Base-by-base conservation (phyloP, 2,888 invertebrate genomes). In the Dryomyza anilis region DNA sequence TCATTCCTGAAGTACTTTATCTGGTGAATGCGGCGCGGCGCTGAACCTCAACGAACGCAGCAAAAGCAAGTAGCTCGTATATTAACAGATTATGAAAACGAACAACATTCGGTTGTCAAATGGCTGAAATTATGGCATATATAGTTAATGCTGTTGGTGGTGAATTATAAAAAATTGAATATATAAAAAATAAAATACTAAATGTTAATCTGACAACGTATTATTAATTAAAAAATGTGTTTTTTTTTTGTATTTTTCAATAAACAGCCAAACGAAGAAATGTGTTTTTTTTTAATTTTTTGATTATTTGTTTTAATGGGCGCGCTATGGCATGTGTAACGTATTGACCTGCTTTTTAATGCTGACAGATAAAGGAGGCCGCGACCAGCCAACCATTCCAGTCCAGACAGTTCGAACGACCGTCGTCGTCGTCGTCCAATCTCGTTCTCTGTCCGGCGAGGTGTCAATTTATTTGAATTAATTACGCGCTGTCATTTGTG, bases 1-100 rank as follows among this genome's bases (percentile, higher is more conserved):
- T 79, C 80, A 79, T 79, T 77, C 74, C 76, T 74, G 78, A 76
- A 66, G 66, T 70, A n/a, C 19, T 19, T n/a, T 58, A 16, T 43
- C 16, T 21, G 19, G 43, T 23, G 36, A 36, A 56, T 21, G 39
- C 39, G 39, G 7, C 23, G 56, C 36, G 56, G 21, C 25, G 39
- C n/a, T n/a, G n/a, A n/a, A n/a, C n/a, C n/a, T n/a, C n/a, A n/a
- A n/a, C n/a, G n/a, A n/a, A n/a, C n/a, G n/a, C n/a, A n/a, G n/a
- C n/a, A n/a, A n/a, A n/a, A n/a, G n/a, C n/a, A n/a, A n/a, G 36
- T 56, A 56, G 43, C 39, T 43, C 57, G 27, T 57, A 57, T 43
- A 14, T 57, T 43, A 57, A 39, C 43, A 39, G 57, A 57, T 57
- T 70, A 74, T 76, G 77, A 74, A 74, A 77, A 73, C 25, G 16